Conservation (phyloP, 2,113 vertebrate genomes). For the Notarius lentiginosus region DNA sequence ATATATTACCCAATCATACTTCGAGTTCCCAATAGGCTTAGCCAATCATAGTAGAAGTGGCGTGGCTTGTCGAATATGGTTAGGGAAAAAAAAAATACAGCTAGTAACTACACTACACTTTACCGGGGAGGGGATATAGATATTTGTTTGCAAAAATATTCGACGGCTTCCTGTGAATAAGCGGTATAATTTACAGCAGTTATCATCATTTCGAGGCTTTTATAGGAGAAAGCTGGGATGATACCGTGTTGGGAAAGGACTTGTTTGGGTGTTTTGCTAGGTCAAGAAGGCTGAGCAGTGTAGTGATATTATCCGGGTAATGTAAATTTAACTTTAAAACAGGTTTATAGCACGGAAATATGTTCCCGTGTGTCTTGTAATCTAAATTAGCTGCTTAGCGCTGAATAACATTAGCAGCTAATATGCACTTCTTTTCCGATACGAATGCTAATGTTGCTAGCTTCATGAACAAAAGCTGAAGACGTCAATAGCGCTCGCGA, state of each 20-base stretch:
- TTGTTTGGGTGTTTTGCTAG: slow-evolving; percentile 47
- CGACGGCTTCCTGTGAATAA: slow-evolving; percentile 29
- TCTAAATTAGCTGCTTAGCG: background rate
- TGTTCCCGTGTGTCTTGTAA: too few relatives aligned
- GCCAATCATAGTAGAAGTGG: background rate
- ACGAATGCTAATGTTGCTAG: slow-evolving; percentile 40
- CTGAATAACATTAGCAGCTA: background rate
- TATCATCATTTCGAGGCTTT: background rate
- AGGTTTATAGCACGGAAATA: too few relatives aligned
- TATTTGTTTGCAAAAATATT: slow-evolving; percentile 19
- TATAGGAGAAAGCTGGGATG: slow-evolving; percentile 1
- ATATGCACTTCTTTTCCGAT: background rate
- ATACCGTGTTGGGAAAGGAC: slow-evolving; percentile 22
- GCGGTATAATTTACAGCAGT: background rate
- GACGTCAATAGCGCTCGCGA: slow-evolving; percentile 7
- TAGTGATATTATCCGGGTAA: slow-evolving; percentile 27
- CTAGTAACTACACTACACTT: slow-evolving; percentile 25
- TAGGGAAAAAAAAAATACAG: background rate
- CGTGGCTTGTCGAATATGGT: background rate
- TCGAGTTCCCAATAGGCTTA: rapidly evolving
- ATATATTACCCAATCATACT: background rate
- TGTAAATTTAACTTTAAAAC: background rate
- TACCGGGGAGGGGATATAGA: slow-evolving; percentile 54
- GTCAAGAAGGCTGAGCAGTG: slow-evolving; percentile 23
- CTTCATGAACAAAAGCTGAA: slow-evolving; percentile 48